These are phyloP conservation scores for Platycnemis pennipes DNA, from an alignment of 2,888 invertebrate species.

Conservation along the genomic window DNA sequence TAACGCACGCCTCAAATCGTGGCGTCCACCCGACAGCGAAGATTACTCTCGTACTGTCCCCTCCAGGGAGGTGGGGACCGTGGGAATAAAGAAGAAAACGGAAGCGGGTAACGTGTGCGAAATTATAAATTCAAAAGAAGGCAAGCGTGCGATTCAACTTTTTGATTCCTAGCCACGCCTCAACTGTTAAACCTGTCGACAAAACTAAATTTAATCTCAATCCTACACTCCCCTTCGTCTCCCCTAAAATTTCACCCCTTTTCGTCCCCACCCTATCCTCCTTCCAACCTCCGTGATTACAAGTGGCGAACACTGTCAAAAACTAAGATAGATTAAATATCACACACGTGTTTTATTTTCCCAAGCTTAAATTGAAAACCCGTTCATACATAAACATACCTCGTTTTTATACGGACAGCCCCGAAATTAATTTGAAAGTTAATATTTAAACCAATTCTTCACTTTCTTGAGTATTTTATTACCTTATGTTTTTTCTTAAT, in stretches of 20 bases:
- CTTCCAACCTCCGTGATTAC: too few relatives aligned
- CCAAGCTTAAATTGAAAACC: too few relatives aligned
- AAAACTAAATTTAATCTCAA: not conserved
- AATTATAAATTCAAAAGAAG: slow-evolving; percentile 35
- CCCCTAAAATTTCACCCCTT: not conserved
- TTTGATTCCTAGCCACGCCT: not conserved
- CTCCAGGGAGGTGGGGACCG: not conserved
- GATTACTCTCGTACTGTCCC: not conserved
- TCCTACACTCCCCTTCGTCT: not conserved
- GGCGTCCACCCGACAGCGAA: not conserved
- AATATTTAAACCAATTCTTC: too few relatives aligned
- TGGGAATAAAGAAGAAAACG: not conserved
- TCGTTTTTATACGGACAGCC: too few relatives aligned
- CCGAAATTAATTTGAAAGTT: too few relatives aligned
- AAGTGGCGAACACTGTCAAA: not conserved
- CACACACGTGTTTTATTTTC: too few relatives aligned
- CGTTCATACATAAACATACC: too few relatives aligned
- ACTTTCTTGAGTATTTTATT: too few relatives aligned
- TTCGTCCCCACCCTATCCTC: not conserved
- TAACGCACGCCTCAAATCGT: not conserved
- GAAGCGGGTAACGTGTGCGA: not conserved
- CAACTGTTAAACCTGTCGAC: not conserved
- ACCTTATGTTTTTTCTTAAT: too few relatives aligned
- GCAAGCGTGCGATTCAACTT: not conserved
- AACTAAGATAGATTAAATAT: too few relatives aligned